phyloP scores from a whole-genome alignment of 2,797 vertebrate species.

The Hydrolagus colliei region DNA sequence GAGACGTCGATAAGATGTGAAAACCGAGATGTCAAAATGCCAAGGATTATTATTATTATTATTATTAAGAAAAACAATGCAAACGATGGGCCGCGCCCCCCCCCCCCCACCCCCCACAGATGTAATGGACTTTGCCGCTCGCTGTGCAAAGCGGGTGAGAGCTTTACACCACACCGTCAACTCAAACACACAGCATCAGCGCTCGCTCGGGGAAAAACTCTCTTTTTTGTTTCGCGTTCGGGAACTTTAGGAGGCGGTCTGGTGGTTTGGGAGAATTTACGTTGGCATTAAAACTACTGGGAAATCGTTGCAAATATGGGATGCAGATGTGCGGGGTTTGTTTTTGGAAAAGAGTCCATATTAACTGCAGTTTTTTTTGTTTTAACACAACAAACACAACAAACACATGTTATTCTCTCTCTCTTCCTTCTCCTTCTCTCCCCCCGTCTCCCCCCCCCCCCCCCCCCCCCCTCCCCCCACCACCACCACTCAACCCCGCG shows the following conservation, averaged over 20 bases:
- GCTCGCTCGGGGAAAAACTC: neutral
- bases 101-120: neutral
- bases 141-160: neutral
- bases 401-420: constrained; percentile 27
- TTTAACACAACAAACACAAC: neutral
- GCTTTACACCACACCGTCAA: too few relatives aligned
- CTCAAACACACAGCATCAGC: too few relatives aligned
- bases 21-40: too few relatives aligned
- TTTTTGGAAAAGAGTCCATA: neutral
- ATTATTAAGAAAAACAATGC: too few relatives aligned
- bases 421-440: constrained; percentile 33
- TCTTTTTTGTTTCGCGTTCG: neutral
- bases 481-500: too few relatives aligned
- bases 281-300: neutral
- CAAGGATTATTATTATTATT: too few relatives aligned
- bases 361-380: neutral
- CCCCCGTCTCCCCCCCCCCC: constrained; percentile 36
- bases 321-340: neutral
- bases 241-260: neutral
- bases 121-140: neutral
- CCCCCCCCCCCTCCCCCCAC: constrained; percentile 34
- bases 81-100: too few relatives aligned
- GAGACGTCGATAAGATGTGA: too few relatives aligned
- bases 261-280: constrained; percentile 13
- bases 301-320: neutral